Evolutionary conservation across 2,113 vertebrate species (phyloP).

Genomic region (Leptocoma aspasia): DNA sequence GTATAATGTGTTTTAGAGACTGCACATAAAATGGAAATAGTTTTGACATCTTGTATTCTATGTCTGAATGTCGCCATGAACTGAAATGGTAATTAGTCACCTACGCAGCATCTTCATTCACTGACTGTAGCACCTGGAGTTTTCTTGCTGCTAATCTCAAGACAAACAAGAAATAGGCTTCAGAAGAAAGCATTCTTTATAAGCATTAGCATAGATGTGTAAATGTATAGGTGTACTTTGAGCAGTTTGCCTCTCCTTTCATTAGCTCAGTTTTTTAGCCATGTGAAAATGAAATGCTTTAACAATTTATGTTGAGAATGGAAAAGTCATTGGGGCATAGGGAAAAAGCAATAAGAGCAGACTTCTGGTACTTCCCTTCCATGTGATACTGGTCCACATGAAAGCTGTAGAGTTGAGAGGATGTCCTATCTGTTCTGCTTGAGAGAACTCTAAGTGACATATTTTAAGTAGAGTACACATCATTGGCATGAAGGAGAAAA

Average conservation of each 20-base stretch:
- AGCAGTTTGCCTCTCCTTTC: conserved; percentile 30
- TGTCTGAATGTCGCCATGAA: background rate
- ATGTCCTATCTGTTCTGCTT: background rate
- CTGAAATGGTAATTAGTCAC: conserved; percentile 52
- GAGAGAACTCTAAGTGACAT: background rate
- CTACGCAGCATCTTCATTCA: conserved; percentile 30
- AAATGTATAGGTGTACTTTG: background rate
- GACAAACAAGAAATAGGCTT: background rate
- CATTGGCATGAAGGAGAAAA: background rate
- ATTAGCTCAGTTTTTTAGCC: background rate
- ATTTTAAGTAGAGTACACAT: background rate
- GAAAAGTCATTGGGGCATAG: background rate
- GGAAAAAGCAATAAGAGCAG: background rate
- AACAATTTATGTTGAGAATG: background rate
- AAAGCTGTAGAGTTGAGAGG: background rate
- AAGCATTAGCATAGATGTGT: background rate
- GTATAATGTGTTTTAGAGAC: background rate
- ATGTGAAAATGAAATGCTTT: conserved; percentile 5
- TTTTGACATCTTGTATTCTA: background rate
- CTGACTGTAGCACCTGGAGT: background rate
- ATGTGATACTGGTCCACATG: background rate
- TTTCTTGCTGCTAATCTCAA: conserved; percentile 26
- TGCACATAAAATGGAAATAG: background rate
- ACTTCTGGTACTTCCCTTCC: background rate
- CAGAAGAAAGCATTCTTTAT: conserved; percentile 1